Conservation (phyloP, 1,140 invertebrate species). For the Apis laboriosa region DNA sequence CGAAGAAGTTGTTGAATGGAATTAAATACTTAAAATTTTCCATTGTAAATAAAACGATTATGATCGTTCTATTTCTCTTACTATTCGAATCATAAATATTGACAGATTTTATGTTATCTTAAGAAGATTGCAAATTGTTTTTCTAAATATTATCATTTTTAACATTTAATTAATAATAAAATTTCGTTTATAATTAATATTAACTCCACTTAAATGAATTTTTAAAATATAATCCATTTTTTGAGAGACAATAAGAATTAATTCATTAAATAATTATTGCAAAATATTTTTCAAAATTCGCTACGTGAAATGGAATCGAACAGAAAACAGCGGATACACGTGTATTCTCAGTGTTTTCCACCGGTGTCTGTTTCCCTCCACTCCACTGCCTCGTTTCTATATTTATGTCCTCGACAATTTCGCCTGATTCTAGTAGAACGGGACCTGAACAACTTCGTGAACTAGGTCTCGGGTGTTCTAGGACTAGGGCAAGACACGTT, state of each 20-base stretch:
- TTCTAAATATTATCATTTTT: too few species aligned
- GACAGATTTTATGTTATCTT: too few species aligned
- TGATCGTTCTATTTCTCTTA: neutral
- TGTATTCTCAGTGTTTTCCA: constrained; percentile 32
- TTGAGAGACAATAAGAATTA: too few species aligned
- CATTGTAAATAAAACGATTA: neutral
- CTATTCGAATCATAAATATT: too few species aligned
- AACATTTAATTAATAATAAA: too few species aligned
- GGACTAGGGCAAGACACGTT: constrained; percentile 15
- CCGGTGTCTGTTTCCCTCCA: constrained; percentile 40
- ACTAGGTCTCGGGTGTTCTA: constrained; percentile 49
- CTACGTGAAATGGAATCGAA: neutral
- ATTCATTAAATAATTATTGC: too few species aligned
- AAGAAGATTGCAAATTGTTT: too few species aligned
- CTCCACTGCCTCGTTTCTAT: constrained; percentile 6
- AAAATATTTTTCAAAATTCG: too few species aligned
- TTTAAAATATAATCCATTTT: too few species aligned
- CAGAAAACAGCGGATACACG: constrained; percentile 3
- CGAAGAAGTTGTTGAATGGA: too few species aligned
- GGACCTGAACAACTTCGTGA: constrained; percentile 47
- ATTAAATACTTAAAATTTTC: constrained; percentile 14
- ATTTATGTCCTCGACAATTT: constrained; percentile 20
- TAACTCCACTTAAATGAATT: neutral
- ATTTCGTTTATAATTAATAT: too few species aligned
- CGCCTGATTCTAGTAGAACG: neutral